Evolutionary conservation across 2,888 invertebrate species (phyloP), one percentile per base, ranked within the genome.

Genomic region (Teleogryllus oceanicus): DNA sequence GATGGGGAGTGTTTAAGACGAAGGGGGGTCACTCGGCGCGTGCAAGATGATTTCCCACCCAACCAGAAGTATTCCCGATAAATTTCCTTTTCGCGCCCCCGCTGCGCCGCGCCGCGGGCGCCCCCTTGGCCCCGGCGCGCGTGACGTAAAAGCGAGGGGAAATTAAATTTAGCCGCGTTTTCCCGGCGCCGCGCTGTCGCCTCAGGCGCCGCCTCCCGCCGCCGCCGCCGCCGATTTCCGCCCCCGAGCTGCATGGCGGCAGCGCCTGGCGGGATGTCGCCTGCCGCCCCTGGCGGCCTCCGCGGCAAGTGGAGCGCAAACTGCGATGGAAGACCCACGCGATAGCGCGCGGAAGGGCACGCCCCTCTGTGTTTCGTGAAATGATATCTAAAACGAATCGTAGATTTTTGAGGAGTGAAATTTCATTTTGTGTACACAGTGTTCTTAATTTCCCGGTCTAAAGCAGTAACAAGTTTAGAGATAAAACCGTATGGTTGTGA

Each of bases 81-180:
- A 77, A n/a, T 77, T 49, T 13, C n/a, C 75, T 62, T 62, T 62
- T 20, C 75, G 21, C 77, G 77, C 49, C 49, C 49, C 77, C 62
- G 62, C 13, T 16, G 62, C 16, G 62, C 62, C n/a, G 62, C 62
- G 62, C 1, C 62, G 62, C 4, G 3, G 8, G 62, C 62, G 8
- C 16, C 62, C 77, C 18, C 50, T 77, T 77, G 77, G 77, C 49
- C 49, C 49, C 37, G 77, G n/a, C 18, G 49, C 49, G 49, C 37
- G 49, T 77, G 77, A 77, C 77, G 77, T 49, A 77, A 77, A 50
- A 77, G 77, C 77, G 77, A 77, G 77, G 49, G 77, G 77, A 77
- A 77, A 77, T 77, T 77, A 77, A 77, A 77, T 77, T 77, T 77
- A 77, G 77, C 50, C 49, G 77, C 77, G 50, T 62, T 62, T 62